Evolutionary conservation across 2,113 vertebrate species (phyloP), one percentile per base, ranked within the genome.

Genomic region (Apistogramma diplotaenia): DNA sequence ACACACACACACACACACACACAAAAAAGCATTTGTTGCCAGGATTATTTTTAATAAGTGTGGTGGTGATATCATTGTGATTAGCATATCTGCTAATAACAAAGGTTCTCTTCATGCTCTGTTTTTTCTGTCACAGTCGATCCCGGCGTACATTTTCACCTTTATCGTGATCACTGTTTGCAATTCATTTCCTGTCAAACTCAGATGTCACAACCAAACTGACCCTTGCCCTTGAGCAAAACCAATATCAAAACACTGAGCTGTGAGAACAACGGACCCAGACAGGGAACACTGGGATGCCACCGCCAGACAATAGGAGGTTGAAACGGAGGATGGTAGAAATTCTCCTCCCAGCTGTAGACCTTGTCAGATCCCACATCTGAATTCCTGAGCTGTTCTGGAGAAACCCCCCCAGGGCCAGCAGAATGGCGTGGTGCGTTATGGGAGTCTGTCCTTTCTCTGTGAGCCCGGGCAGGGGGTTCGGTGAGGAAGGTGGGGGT

Each of bases 271-370:
- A 93, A 94, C 94, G 91, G 95, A 95, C 93, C 89, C 91, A 95
- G 94, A 95, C 94, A 87, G 89, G 83, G 86, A 89, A 85, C 95
- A 93, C 91, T 92, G 93, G 93, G 95, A 95, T 91, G 91, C 89
- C 93, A 79, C 57, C 35, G 27, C 54, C 85, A 93, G 93, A 95
- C 94, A 96, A 94, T 94, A 87, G 94, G 85, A 82, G 57, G 31
- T 81, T 76, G 90, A 83, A 94, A 91, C 84, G 76, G 89, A 93
- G 94, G 95, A 95, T 93, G 91, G 93, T 91, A 92, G 93, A 95
- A 95, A 96, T 96, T 94, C 92, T 93, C 92, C 91, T 95, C 94
- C 92, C 95, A 91, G 95, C 94, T 94, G 94, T 94, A 95, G 95
- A 93, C 93, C 93, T 89, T 62, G 90, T 93, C 89, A 89, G 93